Percentiles rank a stretch among this genome's conserved stretches.
These are phyloP conservation scores for Rhodinocichla rosea DNA, from an alignment of 2,113 vertebrate species.

Conservation along the genomic window DNA sequence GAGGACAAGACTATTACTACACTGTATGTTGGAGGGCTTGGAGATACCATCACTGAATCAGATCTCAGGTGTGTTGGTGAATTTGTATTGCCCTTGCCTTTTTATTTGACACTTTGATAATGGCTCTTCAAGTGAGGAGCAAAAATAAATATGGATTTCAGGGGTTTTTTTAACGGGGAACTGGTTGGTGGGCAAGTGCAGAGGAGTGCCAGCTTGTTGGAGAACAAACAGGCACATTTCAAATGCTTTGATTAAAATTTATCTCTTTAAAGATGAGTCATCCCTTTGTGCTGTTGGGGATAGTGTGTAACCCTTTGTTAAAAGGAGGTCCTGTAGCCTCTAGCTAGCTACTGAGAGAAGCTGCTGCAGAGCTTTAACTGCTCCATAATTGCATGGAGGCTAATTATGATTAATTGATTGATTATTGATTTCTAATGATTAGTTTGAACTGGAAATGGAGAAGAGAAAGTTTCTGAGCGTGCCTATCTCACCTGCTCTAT, in stretches of 20 bases:
- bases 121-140: not conserved
- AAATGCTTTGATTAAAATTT: not conserved
- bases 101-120: not conserved
- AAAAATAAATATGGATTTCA: not conserved
- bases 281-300: not conserved
- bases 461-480: not conserved
- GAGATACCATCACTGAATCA: constrained; percentile 91
- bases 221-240: not conserved
- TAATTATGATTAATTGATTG: not conserved
- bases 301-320: not conserved
- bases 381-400: not conserved
- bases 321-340: not conserved
- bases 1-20: constrained; percentile 97
- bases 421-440: not conserved
- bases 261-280: not conserved
- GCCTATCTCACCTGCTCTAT: fast-evolving
- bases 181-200: not conserved
- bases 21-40: constrained; percentile 92
- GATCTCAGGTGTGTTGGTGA: constrained; percentile 85
- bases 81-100: not conserved
- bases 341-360: not conserved
- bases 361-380: not conserved
- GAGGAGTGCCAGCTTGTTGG: constrained; percentile 1
- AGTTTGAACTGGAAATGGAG: not conserved
- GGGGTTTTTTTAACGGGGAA: not conserved